Evolutionary conservation across 2,888 invertebrate species (phyloP), one percentile per base, ranked within the genome.

Genomic region (Elegia similella): DNA sequence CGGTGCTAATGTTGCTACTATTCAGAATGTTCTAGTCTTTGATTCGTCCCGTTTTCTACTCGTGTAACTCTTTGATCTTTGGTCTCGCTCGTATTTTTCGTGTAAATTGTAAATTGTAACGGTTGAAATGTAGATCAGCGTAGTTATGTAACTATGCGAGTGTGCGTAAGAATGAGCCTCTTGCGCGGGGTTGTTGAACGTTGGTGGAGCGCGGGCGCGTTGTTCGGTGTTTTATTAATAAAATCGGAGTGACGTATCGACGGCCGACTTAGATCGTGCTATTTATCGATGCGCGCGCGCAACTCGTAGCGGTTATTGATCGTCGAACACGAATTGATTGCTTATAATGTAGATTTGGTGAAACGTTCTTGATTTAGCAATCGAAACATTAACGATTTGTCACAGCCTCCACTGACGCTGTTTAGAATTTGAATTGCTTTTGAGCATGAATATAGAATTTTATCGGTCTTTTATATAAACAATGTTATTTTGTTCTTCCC

Each of bases 141-240:
- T 62, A 66, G 70, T 83, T 80, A 84, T 84, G 81, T 80, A 84
- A 84, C 62, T 72, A 71, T 70, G 70, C 66, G 63, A 70, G 71
- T 72, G 71, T 68, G 75, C 75, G 76, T 79, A 80, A 75, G 73
- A 74, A 60, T 59, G 57, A 71, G 72, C 75, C 68, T 66, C 67
- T 66, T 70, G 69, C 73, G 73, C 82, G 86, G 82, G 87, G 87
- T 86, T 89, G 88, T 84, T 89, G 88, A 86, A 87, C 88, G 84
- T 73, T 76, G 42, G 10, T 73, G 72, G 68, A 69, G 73, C 76
- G 80, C 69, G 77, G 73, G 80, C 78, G 75, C 75, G 75, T 73
- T 73, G 80, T 84, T 84, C 80, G 77, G 78, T 64, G 84, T 85
- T 89, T 85, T 90, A 89, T 89, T 89, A 88, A 89, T 89, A 89